Evolutionary conservation across 1,140 invertebrate genomes (phyloP).

Genomic region (Drosophila sp.): DNA sequence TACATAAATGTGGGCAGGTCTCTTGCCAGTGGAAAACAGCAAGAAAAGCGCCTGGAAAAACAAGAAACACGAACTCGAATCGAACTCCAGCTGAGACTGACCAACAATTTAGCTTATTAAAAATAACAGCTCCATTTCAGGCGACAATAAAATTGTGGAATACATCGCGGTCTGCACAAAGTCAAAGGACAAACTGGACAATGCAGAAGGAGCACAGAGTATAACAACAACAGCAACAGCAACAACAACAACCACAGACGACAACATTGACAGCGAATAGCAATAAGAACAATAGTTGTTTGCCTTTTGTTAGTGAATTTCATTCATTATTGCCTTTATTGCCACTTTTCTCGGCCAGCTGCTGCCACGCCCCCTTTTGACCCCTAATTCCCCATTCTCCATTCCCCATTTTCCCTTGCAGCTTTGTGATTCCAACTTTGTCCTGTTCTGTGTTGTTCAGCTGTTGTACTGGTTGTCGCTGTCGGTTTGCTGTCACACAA

Average conservation of each 20-base stretch:
- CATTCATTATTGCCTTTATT: slow-evolving; percentile 82
- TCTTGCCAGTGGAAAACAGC: slow-evolving; percentile 19
- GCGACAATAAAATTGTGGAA: slow-evolving; percentile 30
- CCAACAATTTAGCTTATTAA: slow-evolving; percentile 51
- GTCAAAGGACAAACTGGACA: background rate
- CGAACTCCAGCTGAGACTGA: slow-evolving; percentile 27
- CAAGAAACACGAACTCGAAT: slow-evolving; percentile 13
- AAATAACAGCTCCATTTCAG: slow-evolving; percentile 40
- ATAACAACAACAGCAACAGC: background rate
- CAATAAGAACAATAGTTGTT: slow-evolving; percentile 82
- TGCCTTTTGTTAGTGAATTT: slow-evolving; percentile 78
- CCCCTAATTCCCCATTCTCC: no score
- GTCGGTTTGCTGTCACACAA: slow-evolving; percentile 57
- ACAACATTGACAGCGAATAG: slow-evolving; percentile 36
- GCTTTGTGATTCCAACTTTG: slow-evolving; percentile 28
- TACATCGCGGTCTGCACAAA: background rate
- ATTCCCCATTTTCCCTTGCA: background rate
- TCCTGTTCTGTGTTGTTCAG: slow-evolving; percentile 18
- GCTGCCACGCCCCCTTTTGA: background rate
- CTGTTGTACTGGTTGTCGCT: slow-evolving; percentile 37
- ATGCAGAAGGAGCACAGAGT: no score
- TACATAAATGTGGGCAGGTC: slow-evolving; percentile 68
- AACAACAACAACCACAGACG: slow-evolving; percentile 14
- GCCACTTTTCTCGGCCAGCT: slow-evolving; percentile 48
- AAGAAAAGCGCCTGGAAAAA: background rate